Evolutionary conservation across 2,797 vertebrate genomes (phyloP), one percentile per base, ranked within the genome.

Genomic region (Coccyzus lansbergi): DNA sequence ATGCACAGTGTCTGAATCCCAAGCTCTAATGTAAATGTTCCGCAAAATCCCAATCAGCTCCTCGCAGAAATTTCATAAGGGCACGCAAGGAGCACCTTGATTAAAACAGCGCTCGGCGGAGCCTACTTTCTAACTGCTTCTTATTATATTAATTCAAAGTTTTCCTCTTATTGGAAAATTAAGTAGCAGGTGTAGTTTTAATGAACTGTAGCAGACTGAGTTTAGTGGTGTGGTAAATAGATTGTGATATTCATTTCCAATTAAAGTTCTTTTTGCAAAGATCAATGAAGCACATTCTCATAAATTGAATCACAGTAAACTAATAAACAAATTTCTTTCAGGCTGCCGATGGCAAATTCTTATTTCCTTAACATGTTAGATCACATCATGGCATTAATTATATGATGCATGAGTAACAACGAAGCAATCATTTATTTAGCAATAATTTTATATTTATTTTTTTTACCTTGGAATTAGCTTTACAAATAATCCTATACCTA

Each of bases 351-450:
- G 94, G 96, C 71, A 97, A 97, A 97, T 98, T 96, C 95, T 94
- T 97, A 97, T 97, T 98, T 98, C 97, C 96, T 97, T 97, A 97
- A 96, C 97, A 97, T 97, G 97, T 97, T 96, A 97, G 97, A 98
- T 97, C 94, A 88, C 90, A 96, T 96, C 95, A 89, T 94, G 86
- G 75, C 95, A 97, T 98, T 97, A 97, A 97, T 97, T 98, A 97
- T 89, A 86, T 92, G 85, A 97, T 82, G 77, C 93, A 93, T 78
- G 76, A 94, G 81, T 92, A 96, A 83, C 80, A 88, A 94, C 96
- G 90, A 91, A 96, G 88, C 68, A 96, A 84, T 95, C 85, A 91
- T 92, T 96, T 95, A 91, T 95, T 96, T 94, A 94, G 63, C 75
- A 69, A 40, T 94, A 46, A 76, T 71, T 96, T 92, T 92, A 36